These are phyloP conservation scores for Hippolais icterina DNA, from an alignment of 2,113 vertebrate genomes.

Conservation along the genomic window DNA sequence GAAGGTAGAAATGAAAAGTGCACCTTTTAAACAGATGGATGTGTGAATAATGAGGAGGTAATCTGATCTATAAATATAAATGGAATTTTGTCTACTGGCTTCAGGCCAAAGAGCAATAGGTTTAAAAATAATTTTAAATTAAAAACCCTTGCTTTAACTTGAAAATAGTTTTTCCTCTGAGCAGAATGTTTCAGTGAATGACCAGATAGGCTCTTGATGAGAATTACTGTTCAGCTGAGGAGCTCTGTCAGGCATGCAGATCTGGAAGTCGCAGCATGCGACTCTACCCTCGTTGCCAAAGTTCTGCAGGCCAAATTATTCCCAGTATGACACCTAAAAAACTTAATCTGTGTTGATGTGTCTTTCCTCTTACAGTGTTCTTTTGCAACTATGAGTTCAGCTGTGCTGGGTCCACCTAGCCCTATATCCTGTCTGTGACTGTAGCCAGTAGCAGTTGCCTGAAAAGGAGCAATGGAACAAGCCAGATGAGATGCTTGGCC, in stretches of 20 bases:
- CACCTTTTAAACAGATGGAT: background rate
- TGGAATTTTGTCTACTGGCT: background rate
- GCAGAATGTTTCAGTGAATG: background rate
- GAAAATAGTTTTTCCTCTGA: background rate
- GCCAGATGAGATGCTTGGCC: background rate
- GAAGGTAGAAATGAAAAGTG: background rate
- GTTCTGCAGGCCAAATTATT: slow-evolving; percentile 14
- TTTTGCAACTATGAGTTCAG: background rate
- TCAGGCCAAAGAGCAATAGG: background rate
- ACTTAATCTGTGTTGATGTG: background rate
- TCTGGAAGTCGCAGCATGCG: background rate
- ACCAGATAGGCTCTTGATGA: background rate
- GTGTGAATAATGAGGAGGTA: background rate
- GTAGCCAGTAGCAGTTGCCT: background rate
- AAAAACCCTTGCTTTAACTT: background rate
- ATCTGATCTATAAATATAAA: background rate
- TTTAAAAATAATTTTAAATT: slow-evolving; percentile 9
- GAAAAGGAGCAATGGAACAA: background rate
- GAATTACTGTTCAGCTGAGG: background rate
- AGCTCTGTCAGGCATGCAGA: background rate
- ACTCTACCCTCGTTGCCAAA: background rate
- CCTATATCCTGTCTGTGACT: background rate
- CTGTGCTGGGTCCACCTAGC: background rate
- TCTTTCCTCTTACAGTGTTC: background rate
- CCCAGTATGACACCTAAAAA: background rate